Evolutionary conservation across 2,797 vertebrate species (phyloP).

Genomic region (Myoxocephalus aenaeus): DNA sequence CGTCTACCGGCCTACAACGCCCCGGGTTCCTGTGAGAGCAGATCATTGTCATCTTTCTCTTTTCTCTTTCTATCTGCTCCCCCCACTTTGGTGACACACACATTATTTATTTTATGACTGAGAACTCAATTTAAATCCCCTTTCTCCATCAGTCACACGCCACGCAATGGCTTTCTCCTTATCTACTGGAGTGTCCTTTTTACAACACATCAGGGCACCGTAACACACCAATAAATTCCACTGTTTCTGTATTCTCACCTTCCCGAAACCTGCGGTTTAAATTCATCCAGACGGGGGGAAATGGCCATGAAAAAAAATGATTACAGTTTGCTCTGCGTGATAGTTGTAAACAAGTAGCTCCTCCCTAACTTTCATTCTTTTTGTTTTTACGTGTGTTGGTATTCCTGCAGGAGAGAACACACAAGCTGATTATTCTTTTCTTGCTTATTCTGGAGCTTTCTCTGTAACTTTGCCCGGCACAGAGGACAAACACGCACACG

Average conservation of each 20-base stretch:
- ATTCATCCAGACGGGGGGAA: conserved; percentile 66
- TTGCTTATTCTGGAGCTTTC: conserved; percentile 54
- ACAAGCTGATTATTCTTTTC: conserved; percentile 63
- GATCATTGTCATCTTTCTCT: conserved; percentile 73
- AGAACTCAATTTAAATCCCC: conserved; percentile 81
- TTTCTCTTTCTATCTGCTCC: conserved; percentile 60
- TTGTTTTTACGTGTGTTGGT: conserved; percentile 41
- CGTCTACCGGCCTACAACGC: conserved; percentile 63
- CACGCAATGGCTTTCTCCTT: conserved; percentile 80
- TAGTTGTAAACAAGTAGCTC: conserved; percentile 75
- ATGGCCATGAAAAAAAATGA: conserved; percentile 67
- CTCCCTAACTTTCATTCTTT: conserved; percentile 70
- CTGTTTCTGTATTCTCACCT: conserved; percentile 73
- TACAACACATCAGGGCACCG: conserved; percentile 81
- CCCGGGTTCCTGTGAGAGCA: conserved; percentile 72
- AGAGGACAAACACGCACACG: conserved; percentile 67
- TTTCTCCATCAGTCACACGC: conserved; percentile 81
- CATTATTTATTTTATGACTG: conserved; percentile 83
- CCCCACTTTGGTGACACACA: conserved; percentile 74
- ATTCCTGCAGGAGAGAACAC: conserved; percentile 68
- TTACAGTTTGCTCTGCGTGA: conserved; percentile 69
- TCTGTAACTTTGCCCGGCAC: conserved; percentile 52
- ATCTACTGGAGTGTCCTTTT: conserved; percentile 80
- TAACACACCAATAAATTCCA: conserved; percentile 78
- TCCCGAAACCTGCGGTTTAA: conserved; percentile 70